These are phyloP conservation scores for Sialis fuliginosa DNA, from an alignment of 2,888 invertebrate genomes.

Conservation along the genomic window DNA sequence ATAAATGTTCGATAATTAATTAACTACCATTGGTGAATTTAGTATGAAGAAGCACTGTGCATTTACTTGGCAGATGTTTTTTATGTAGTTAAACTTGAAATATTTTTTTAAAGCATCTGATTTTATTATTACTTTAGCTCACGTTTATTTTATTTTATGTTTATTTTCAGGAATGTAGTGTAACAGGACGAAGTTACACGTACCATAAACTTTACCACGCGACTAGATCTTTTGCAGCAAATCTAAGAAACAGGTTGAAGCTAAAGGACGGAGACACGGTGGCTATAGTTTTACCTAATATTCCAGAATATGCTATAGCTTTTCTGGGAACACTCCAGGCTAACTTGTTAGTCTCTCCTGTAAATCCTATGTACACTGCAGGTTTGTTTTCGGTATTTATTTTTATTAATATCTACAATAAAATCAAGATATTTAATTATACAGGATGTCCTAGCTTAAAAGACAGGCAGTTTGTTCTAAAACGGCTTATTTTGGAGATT, in stretches of 20 bases:
- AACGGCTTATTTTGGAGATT: too few relatives aligned
- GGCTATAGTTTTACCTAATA: slow-evolving; percentile 19
- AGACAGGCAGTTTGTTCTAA: too few relatives aligned
- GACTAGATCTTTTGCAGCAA: slow-evolving; percentile 16
- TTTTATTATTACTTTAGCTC: too few relatives aligned
- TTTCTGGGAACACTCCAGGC: slow-evolving; percentile 15
- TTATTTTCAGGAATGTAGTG: slow-evolving; percentile 13
- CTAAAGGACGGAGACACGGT: slow-evolving; percentile 18
- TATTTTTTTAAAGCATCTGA: too few relatives aligned
- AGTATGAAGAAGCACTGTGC: too few relatives aligned
- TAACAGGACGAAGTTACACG: slow-evolving; percentile 17
- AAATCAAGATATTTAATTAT: too few relatives aligned
- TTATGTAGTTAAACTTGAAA: too few relatives aligned
- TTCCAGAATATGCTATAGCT: slow-evolving; percentile 17
- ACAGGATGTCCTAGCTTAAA: too few relatives aligned
- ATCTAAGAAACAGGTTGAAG: slow-evolving; percentile 15
- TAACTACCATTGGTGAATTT: too few relatives aligned
- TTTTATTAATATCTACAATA: background rate
- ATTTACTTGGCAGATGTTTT: too few relatives aligned
- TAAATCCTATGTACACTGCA: slow-evolving; percentile 11
- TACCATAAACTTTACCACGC: slow-evolving; percentile 15
- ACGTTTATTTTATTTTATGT: too few relatives aligned
- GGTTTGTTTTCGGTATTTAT: slow-evolving; percentile 6
- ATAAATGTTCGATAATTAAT: too few relatives aligned
- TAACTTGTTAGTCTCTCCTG: slow-evolving; percentile 14